A percentile compares a stretch with the other conserved stretches of the same genome.
These are phyloP conservation scores for Ochotona curzoniae DNA, from an alignment of 2,113 vertebrate species.

Conservation along the genomic window DNA sequence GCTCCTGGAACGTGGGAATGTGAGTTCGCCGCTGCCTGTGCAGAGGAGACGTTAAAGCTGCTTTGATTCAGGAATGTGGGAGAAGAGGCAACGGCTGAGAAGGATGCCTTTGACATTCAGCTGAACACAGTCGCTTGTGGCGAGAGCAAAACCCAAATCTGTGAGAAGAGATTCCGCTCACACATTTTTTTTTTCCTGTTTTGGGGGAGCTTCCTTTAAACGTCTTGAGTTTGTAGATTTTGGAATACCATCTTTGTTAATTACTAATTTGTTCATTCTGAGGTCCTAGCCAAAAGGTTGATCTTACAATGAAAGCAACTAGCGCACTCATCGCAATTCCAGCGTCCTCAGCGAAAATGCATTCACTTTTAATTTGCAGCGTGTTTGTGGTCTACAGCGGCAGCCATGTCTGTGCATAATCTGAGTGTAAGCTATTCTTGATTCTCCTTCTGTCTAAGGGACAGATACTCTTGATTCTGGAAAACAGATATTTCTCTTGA, in stretches of 20 bases:
- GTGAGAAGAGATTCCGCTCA: slow-evolving; percentile 36
- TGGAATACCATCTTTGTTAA: not conserved
- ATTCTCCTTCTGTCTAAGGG: not conserved
- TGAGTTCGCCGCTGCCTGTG: slow-evolving; percentile 58
- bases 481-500: slow-evolving; percentile 48
- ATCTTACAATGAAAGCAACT: slow-evolving; percentile 44
- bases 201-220: not conserved
- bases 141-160: slow-evolving; percentile 40
- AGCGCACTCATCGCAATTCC: slow-evolving; percentile 44
- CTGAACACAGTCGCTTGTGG: slow-evolving; percentile 53
- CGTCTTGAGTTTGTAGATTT: slow-evolving; percentile 21
- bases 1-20: slow-evolving; percentile 53
- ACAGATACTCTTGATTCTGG: not conserved
- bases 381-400: slow-evolving; percentile 65
- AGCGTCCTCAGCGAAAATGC: slow-evolving; percentile 25
- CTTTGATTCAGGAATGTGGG: slow-evolving; percentile 68
- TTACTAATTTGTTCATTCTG: not conserved
- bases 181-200: not conserved
- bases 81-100: slow-evolving; percentile 57
- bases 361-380: slow-evolving; percentile 77
- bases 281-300: slow-evolving; percentile 30
- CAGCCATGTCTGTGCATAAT: slow-evolving; percentile 70
- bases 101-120: slow-evolving; percentile 80
- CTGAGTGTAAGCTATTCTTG: slow-evolving; percentile 63
- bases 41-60: slow-evolving; percentile 67